phyloP scores from a whole-genome alignment of 2,113 vertebrate genomes.

The Corydoras sp. region DNA sequence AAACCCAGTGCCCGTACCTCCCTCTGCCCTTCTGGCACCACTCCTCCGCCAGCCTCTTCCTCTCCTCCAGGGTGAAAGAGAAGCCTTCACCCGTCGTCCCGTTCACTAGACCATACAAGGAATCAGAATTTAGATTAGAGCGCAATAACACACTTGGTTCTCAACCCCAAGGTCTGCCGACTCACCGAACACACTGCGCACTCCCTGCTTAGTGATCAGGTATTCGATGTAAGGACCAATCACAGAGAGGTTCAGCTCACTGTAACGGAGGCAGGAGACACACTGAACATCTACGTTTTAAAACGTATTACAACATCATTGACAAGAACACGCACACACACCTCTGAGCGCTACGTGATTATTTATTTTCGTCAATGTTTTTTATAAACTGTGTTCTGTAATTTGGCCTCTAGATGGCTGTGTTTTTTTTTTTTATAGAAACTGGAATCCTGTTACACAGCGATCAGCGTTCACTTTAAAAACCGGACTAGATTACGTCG shows the following conservation, averaged over 20 bases:
- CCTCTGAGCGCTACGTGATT: too few species aligned
- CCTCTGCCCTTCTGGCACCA: constrained; percentile 77
- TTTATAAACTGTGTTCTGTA: too few species aligned
- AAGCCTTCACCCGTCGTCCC: constrained; percentile 91
- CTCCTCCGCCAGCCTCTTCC: constrained; percentile 75
- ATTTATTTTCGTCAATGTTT: too few species aligned
- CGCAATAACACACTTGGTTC: neutral
- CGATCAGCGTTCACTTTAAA: too few species aligned
- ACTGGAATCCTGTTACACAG: too few species aligned
- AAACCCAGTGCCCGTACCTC: constrained; percentile 64
- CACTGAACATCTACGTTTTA: neutral
- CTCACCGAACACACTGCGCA: constrained; percentile 87
- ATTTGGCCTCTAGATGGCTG: too few species aligned
- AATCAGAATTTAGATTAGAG: neutral
- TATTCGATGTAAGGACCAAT: constrained; percentile 84
- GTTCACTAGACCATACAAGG: constrained; percentile 72
- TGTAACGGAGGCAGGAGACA: constrained; percentile 45
- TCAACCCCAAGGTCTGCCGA: constrained; percentile 12
- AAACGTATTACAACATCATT: too few species aligned
- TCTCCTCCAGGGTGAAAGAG: constrained; percentile 78
- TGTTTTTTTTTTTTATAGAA: too few species aligned
- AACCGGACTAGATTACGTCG: too few species aligned
- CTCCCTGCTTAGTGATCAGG: constrained; percentile 72
- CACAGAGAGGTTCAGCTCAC: constrained; percentile 76
- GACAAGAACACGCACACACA: too few species aligned